Percentiles rank a stretch among this genome's conserved stretches.
phyloP scores from a whole-genome alignment of 2,113 vertebrate genomes.

The Oncorhynchus tshawytscha region DNA sequence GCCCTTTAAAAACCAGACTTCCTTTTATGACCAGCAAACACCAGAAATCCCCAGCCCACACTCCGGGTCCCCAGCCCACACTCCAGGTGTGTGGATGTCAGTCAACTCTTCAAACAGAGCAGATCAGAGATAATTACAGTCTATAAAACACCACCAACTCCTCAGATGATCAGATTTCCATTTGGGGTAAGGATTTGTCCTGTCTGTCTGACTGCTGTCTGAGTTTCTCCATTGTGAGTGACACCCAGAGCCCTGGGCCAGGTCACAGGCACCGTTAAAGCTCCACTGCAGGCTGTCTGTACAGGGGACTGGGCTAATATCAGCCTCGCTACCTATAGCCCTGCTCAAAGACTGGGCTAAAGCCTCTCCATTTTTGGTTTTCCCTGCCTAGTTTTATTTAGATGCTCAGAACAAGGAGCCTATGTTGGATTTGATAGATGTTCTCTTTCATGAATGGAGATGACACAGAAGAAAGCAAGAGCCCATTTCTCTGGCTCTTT shows the following conservation, averaged over 20 bases:
- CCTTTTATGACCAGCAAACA: no score
- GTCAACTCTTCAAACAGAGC: slow-evolving; percentile 60
- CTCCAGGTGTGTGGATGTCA: slow-evolving; percentile 31
- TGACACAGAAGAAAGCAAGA: slow-evolving; percentile 31
- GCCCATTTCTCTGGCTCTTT: slow-evolving; percentile 7
- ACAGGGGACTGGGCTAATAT: slow-evolving; percentile 8
- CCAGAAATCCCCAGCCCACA: no score
- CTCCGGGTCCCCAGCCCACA: no score
- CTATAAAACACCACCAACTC: slow-evolving; percentile 64
- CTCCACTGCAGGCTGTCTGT: neutral
- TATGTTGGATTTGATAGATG: slow-evolving; percentile 38
- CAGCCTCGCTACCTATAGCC: slow-evolving; percentile 3
- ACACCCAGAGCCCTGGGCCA: neutral
- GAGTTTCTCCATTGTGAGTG: slow-evolving; percentile 29
- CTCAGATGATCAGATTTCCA: slow-evolving; percentile 57
- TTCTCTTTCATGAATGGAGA: slow-evolving; percentile 50
- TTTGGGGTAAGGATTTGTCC: slow-evolving; percentile 51
- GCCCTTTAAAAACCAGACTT: no score
- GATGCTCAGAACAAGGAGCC: slow-evolving; percentile 23
- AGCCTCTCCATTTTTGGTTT: slow-evolving; percentile 29
- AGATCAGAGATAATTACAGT: slow-evolving; percentile 25
- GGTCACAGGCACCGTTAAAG: neutral
- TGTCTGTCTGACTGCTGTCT: slow-evolving; percentile 53
- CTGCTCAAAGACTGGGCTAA: slow-evolving; percentile 19
- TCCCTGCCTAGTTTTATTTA: slow-evolving; percentile 3